Conservation (phyloP, 2,113 vertebrate genomes). For the Syngnathus scovelli region DNA sequence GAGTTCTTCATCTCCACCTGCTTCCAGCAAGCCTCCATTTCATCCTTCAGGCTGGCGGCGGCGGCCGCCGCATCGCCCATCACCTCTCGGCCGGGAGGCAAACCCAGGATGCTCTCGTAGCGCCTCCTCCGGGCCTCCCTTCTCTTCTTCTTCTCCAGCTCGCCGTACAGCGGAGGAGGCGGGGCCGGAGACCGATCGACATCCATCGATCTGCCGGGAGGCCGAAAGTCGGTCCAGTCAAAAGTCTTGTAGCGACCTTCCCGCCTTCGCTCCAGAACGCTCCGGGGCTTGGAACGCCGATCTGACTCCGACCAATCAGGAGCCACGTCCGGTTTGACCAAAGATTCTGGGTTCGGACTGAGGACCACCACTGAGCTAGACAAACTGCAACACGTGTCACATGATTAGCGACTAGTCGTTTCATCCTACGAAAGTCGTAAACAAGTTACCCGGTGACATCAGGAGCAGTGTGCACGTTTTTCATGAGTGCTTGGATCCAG, state of each 20-base stretch:
- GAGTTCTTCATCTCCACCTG: conserved; percentile 55
- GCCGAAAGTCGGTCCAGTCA: conserved; percentile 58
- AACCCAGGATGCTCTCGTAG: conserved; percentile 59
- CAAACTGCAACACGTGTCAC: background rate
- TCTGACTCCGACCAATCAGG: conserved; percentile 48
- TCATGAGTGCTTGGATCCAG: conserved; percentile 70
- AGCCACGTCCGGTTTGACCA: conserved; percentile 52
- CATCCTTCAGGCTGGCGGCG: conserved; percentile 34
- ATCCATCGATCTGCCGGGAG: background rate
- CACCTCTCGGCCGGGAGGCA: conserved; percentile 25
- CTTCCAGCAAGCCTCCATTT: conserved; percentile 65
- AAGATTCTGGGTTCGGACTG: background rate
- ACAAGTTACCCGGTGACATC: conserved; percentile 57
- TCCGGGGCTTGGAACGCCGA: conserved; percentile 21
- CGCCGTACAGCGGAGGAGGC: conserved; percentile 19
- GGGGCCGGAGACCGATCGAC: background rate
- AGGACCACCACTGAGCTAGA: background rate
- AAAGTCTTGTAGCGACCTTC: conserved; percentile 52
- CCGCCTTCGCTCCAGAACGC: conserved; percentile 26
- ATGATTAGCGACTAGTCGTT: background rate
- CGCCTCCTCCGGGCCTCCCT: conserved; percentile 58
- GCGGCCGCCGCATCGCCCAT: background rate
- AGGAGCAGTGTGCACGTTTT: conserved; percentile 55
- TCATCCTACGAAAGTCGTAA: background rate
- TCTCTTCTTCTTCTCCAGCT: conserved; percentile 52